A percentile compares a stretch with the other conserved stretches of the same genome.
Evolutionary conservation across 2,888 invertebrate genomes (phyloP).

Genomic region (Selenia dentaria): DNA sequence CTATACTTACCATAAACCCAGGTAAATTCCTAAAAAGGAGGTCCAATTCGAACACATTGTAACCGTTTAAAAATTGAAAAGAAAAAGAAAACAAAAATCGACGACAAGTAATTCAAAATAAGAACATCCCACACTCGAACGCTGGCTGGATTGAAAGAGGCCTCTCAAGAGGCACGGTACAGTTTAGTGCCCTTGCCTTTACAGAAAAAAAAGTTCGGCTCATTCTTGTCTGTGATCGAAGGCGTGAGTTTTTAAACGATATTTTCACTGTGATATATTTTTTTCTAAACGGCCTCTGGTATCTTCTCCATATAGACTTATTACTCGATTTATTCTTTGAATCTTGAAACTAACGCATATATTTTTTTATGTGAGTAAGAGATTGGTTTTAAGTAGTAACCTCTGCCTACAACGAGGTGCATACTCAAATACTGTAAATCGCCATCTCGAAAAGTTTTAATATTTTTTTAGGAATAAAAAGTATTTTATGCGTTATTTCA

Average conservation of each 20-base stretch:
- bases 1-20: too few species aligned
- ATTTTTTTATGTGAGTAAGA: too few species aligned
- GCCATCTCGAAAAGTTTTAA: too few species aligned
- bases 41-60: constrained; percentile 11
- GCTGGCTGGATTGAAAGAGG: constrained; percentile 49
- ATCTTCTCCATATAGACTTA: too few species aligned
- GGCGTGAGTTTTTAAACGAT: constrained; percentile 23
- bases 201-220: constrained; percentile 33
- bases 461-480: too few species aligned
- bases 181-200: constrained; percentile 39
- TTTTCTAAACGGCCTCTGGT: too few species aligned
- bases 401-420: too few species aligned
- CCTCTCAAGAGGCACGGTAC: constrained; percentile 44
- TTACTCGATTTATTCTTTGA: too few species aligned
- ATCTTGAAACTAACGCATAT: too few species aligned
- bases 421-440: too few species aligned
- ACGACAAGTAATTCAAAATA: constrained; percentile 55
- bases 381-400: too few species aligned
- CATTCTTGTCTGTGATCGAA: constrained; percentile 26
- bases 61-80: constrained; percentile 23
- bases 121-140: constrained; percentile 62
- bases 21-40: constrained; percentile 3
- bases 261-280: constrained; percentile 10
- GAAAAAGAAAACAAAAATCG: constrained; percentile 40
- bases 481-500: too few species aligned